Base-by-base conservation (phyloP, 2,113 vertebrate species). In the Platycercus adscitus region DNA sequence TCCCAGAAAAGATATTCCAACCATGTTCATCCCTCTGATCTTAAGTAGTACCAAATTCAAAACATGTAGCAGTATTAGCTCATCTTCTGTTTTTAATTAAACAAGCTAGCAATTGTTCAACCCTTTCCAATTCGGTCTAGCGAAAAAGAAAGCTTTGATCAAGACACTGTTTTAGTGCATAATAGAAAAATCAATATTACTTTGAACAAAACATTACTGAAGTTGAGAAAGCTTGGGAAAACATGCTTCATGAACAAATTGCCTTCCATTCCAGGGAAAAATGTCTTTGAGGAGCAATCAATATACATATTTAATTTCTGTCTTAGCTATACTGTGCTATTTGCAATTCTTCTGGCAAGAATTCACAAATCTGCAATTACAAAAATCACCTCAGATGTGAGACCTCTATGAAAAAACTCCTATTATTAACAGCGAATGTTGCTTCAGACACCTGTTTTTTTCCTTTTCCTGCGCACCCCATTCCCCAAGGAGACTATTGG, bases 141-240 rank as follows among this genome's bases (percentile, higher is more conserved):
- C 23, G 92, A 91, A 94, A 71, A 44, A 39, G 31, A 70, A 20
- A 63, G 20, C 41, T 89, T 86, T 61, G 25, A 80, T 85, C 47
- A 94, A 82, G 50, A 71, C 16, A 35, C 11, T 28, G 23, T 20
- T 93, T 89, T 73, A 73, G 31, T 28, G 66, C 33, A 56, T 19
- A 94, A 84, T 46, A 76, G 35, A 86, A 73, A 70, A 77, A 93
- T 77, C 77, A 89, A 29, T 80, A 88, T 29, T 60, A 86, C 47
- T 91, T 77, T 77, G 39, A 86, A 29, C 29, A 95, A 95, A 95
- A 89, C 18, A 66, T 88, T 46, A 93, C 44, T 79, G 69, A 91
- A 85, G 50, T 23, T 82, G 33, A 85, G 72, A 88, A 89, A 91
- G 46, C 23, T 73, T 90, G 53, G n/a, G 52, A 86, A 96, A 96